Evolutionary conservation across 1,140 invertebrate species (phyloP).

Genomic region (Eueides isabella): DNA sequence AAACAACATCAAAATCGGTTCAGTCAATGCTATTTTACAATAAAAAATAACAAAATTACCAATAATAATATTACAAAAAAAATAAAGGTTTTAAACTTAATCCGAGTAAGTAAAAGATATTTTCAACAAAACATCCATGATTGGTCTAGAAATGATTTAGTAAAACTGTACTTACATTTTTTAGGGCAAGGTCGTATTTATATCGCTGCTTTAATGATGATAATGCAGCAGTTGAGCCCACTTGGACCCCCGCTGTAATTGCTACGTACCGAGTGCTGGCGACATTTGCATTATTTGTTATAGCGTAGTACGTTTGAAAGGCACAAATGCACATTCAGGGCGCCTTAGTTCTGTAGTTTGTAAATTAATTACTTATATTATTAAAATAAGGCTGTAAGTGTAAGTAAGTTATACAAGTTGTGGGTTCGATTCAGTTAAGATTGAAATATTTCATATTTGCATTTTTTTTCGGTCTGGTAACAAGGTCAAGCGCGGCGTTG

Average conservation of each 20-base stretch:
- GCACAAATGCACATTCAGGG: not conserved
- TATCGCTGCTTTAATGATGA: constrained; percentile 2
- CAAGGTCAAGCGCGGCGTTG: too few relatives aligned
- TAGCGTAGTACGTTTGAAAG: not conserved
- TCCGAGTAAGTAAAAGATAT: too few relatives aligned
- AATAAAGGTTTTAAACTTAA: too few relatives aligned
- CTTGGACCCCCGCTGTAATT: not conserved
- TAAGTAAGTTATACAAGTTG: too few relatives aligned
- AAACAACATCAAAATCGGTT: too few relatives aligned
- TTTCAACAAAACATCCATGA: not conserved
- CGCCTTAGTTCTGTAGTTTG: not conserved
- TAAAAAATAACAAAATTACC: too few relatives aligned
- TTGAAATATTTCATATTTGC: too few relatives aligned
- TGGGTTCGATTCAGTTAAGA: too few relatives aligned
- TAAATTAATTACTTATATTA: not conserved
- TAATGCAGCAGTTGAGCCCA: not conserved
- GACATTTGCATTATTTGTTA: not conserved
- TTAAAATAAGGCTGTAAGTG: not conserved
- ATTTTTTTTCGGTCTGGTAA: too few relatives aligned
- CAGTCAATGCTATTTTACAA: too few relatives aligned
- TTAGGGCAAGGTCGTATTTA: constrained; percentile 6
- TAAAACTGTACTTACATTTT: not conserved
- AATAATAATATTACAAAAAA: too few relatives aligned
- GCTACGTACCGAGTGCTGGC: not conserved
- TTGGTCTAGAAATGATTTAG: not conserved